phyloP scores from a whole-genome alignment of 2,888 invertebrate species.

The Subacronicta megacephala region DNA sequence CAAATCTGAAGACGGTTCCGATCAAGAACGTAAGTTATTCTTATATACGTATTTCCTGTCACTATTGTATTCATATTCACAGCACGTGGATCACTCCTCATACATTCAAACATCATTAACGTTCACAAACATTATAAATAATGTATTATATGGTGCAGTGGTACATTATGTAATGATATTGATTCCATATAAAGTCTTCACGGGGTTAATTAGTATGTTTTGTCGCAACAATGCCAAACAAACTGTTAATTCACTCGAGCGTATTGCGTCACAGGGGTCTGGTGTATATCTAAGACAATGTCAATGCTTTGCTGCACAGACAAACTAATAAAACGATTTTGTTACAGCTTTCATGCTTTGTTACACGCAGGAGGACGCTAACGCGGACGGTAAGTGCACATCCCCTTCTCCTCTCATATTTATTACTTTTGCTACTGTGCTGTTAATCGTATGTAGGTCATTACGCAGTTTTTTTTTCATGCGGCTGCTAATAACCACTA shows the following conservation, averaged over 20 bases:
- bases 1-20: constrained; percentile 98
- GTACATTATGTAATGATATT: constrained; percentile 48
- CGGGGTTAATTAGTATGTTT: constrained; percentile 36
- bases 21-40: constrained; percentile 97
- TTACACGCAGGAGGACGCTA: constrained; percentile 97
- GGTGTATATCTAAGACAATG: constrained; percentile 41
- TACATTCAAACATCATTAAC: constrained; percentile 50
- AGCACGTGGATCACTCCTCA: constrained; percentile 42
- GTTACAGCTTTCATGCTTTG: constrained; percentile 98
- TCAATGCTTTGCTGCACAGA: constrained; percentile 53
- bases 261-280: constrained; percentile 38
- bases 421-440: constrained; percentile 78
- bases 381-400: constrained; percentile 95
- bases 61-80: constrained; percentile 30
- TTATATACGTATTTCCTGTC: constrained; percentile 15
- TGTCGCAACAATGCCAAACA: constrained; percentile 20
- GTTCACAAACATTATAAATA: constrained; percentile 56
- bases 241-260: constrained; percentile 36
- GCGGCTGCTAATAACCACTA: constrained; percentile 83
- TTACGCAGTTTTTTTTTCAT: constrained; percentile 78
- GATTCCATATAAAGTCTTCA: constrained; percentile 32
- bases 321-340: constrained; percentile 80
- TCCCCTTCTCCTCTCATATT: constrained; percentile 45
- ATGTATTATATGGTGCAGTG: constrained; percentile 59
- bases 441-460: constrained; percentile 80